Percentiles rank a stretch among this genome's conserved stretches.
Evolutionary conservation across 2,113 vertebrate genomes (phyloP).

Genomic region (Peromyscus californicus): DNA sequence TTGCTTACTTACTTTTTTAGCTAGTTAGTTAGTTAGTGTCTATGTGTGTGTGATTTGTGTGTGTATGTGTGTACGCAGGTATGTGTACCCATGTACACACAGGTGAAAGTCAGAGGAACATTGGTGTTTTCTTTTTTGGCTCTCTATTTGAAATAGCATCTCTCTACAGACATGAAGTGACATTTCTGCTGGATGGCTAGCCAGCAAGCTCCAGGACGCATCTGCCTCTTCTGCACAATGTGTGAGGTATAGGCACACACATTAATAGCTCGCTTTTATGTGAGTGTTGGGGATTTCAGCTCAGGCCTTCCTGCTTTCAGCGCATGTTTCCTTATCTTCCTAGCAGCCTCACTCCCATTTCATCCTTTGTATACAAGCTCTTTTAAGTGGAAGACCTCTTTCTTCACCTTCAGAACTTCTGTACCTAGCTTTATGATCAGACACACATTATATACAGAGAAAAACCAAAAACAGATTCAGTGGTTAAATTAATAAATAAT

Average conservation of each 20-base stretch:
- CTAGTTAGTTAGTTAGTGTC: neutral
- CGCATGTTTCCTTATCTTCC: neutral
- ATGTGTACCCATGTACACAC: neutral
- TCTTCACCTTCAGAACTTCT: conserved; percentile 26
- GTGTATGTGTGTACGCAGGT: neutral
- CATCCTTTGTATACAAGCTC: neutral
- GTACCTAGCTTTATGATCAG: neutral
- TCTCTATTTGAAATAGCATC: neutral
- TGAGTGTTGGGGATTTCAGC: neutral
- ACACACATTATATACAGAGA: neutral
- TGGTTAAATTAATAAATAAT: conserved; percentile 49
- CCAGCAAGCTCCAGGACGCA: neutral
- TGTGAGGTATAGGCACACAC: neutral
- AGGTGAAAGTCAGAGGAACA: neutral
- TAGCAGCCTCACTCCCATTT: neutral
- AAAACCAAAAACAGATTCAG: neutral
- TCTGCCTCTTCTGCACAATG: too few relatives aligned
- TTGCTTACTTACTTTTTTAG: neutral
- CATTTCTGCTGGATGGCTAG: neutral
- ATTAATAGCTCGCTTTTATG: neutral
- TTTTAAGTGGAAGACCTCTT: neutral
- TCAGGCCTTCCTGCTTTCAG: neutral
- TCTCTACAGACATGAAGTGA: neutral
- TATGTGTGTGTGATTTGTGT: neutral
- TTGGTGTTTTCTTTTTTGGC: neutral